Percentiles rank a stretch among this genome's conserved stretches.
Evolutionary conservation across 2,113 vertebrate species (phyloP).

Genomic region (Axis porcinus): DNA sequence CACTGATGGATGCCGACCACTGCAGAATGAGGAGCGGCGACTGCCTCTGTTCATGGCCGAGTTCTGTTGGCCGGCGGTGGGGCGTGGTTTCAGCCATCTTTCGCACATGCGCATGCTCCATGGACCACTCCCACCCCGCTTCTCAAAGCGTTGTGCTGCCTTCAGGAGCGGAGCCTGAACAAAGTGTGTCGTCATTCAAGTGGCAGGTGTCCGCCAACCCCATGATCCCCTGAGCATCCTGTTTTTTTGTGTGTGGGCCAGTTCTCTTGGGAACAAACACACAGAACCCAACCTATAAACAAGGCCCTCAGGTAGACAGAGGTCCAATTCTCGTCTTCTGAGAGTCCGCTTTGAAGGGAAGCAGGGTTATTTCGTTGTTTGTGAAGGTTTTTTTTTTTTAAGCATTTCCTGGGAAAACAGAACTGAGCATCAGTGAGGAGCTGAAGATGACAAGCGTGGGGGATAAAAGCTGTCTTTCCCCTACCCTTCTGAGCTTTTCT

Average conservation of each 20-base stretch:
- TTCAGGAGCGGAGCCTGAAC: background rate
- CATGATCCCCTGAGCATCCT: background rate
- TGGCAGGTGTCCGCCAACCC: background rate
- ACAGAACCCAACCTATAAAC: background rate
- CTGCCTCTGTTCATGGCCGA: accelerated
- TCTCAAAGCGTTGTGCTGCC: background rate
- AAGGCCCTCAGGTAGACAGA: background rate
- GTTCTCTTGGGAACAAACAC: background rate
- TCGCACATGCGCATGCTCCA: accelerated
- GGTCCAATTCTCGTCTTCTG: accelerated
- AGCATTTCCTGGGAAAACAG: background rate
- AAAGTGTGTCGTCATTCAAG: accelerated
- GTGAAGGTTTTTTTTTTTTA: background rate
- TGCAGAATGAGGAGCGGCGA: background rate
- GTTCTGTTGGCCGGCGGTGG: background rate
- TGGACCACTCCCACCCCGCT: accelerated
- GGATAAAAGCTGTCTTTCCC: background rate
- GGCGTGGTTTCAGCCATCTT: accelerated
- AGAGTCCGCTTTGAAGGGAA: background rate
- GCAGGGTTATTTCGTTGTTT: background rate
- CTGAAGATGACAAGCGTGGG: background rate
- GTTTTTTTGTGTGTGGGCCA: background rate
- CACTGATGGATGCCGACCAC: accelerated
- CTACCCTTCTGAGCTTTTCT: background rate
- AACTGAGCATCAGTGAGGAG: background rate